Evolutionary conservation across 2,113 vertebrate genomes (phyloP), one percentile per base, ranked within the genome.

Genomic region (Sula dactylatra): DNA sequence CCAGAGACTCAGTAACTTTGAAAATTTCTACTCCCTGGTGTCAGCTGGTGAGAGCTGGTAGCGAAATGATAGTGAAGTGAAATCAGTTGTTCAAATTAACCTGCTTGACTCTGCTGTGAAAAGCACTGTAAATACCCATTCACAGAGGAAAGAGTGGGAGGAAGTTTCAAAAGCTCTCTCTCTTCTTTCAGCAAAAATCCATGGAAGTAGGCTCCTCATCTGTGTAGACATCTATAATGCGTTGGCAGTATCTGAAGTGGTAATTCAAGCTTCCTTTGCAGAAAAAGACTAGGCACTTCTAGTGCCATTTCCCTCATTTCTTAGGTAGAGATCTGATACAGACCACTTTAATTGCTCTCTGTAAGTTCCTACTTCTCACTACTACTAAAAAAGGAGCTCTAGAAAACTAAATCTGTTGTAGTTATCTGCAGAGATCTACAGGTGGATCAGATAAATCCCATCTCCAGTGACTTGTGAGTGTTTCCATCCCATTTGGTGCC

Each of bases 11-110:
- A 11, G 22, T 65, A 52, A 36, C 29, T 77, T 26, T 45, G 49
- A 49, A 58, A 47, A 62, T 72, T 85, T 92, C 36, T 36, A 11
- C 15, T 92, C 8, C 36, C 9, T 1, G 2, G 4, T 59, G 45
- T 88, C 67, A 62, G 9, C 49, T 77, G 49, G 13, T 17, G 40
- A 65, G 54, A 58, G 45, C 82, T 81, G 22, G 24, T 71, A 74
- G 83, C 1, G 0, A 86, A 8, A 25, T 34, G 50, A 76, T 78
- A n/a, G 72, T 71, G 88, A 88, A 84, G 55, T 81, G 71, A 84
- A 96, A 79, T 34, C 24, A 40, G 84, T 79, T 89, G 89, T 90
- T 94, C 65, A 82, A 72, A 90, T 93, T 96, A 96, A 93, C 84
- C 89, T 87, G 24, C 66, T 76, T 87, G 91, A 94, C 89, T 94